Percentiles rank a stretch among this genome's conserved stretches.
These are phyloP conservation scores for Characodon lateralis DNA, from an alignment of 2,797 vertebrate species.

Conservation along the genomic window DNA sequence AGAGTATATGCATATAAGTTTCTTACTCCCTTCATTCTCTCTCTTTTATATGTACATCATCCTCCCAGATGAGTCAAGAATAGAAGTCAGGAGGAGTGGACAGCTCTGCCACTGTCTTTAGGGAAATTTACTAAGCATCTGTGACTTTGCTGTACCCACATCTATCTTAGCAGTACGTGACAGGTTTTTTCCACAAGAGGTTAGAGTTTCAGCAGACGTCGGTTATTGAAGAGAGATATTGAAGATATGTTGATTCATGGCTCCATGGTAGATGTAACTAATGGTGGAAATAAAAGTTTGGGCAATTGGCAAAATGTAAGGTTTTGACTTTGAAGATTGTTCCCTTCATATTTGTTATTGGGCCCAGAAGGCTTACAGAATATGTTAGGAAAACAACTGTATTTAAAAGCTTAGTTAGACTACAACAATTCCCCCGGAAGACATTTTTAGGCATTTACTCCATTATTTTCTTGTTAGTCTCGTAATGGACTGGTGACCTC, in stretches of 20 bases:
- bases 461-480: too few species aligned
- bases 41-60: constrained; percentile 26
- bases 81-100: constrained; percentile 15
- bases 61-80: constrained; percentile 33
- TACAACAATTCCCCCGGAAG: not conserved
- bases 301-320: constrained; percentile 7
- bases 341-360: not conserved
- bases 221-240: constrained; percentile 24
- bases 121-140: constrained; percentile 52
- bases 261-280: constrained; percentile 1
- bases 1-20: constrained; percentile 48
- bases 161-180: constrained; percentile 28
- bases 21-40: constrained; percentile 17
- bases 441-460: not conserved
- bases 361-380: not conserved
- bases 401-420: too few species aligned
- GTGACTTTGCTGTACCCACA: constrained; percentile 24
- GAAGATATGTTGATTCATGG: constrained; percentile 21
- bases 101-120: not conserved
- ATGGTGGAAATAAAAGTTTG: not conserved
- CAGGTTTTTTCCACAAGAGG: constrained; percentile 28
- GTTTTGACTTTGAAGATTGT: not conserved
- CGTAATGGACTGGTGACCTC: too few species aligned
- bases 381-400: not conserved
- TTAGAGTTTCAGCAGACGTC: constrained; percentile 28